phyloP scores from a whole-genome alignment of 2,888 invertebrate species.

The Eilema caniola region DNA sequence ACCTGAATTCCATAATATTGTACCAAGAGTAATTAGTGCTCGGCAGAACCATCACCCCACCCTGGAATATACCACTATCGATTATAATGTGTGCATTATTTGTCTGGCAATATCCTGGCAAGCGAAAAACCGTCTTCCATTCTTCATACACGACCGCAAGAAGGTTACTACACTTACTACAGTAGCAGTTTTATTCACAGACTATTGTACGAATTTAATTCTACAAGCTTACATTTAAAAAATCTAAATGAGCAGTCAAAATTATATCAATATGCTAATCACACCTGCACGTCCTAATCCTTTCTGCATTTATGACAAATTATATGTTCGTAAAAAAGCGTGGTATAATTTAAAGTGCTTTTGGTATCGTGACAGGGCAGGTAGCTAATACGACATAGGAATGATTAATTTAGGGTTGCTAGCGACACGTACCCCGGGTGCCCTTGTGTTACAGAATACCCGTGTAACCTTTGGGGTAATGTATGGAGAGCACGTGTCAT shows the following conservation, averaged over 20 bases:
- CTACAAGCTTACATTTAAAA: neutral
- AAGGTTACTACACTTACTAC: too few relatives aligned
- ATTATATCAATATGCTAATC: constrained; percentile 20
- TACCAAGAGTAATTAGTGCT: too few relatives aligned
- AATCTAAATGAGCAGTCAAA: constrained; percentile 15
- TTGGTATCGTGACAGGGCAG: constrained; percentile 44
- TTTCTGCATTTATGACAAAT: constrained; percentile 29
- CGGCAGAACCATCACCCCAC: too few relatives aligned
- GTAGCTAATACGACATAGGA: constrained; percentile 53
- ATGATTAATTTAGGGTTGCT: constrained; percentile 49
- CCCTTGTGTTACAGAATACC: neutral
- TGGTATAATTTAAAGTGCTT: constrained; percentile 48
- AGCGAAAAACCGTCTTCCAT: too few relatives aligned
- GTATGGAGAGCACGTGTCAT: constrained; percentile 44
- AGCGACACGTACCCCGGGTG: constrained; percentile 19
- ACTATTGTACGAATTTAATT: neutral
- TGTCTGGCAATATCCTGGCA: too few relatives aligned
- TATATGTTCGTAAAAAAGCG: constrained; percentile 34
- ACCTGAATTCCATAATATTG: too few relatives aligned
- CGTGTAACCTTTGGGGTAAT: constrained; percentile 31
- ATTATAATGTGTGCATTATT: too few relatives aligned
- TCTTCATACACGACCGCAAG: too few relatives aligned
- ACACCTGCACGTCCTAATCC: constrained; percentile 20
- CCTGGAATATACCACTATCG: too few relatives aligned
- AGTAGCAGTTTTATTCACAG: too few relatives aligned